phyloP scores from a whole-genome alignment of 2,113 vertebrate genomes.

The Colinus virginianus region DNA sequence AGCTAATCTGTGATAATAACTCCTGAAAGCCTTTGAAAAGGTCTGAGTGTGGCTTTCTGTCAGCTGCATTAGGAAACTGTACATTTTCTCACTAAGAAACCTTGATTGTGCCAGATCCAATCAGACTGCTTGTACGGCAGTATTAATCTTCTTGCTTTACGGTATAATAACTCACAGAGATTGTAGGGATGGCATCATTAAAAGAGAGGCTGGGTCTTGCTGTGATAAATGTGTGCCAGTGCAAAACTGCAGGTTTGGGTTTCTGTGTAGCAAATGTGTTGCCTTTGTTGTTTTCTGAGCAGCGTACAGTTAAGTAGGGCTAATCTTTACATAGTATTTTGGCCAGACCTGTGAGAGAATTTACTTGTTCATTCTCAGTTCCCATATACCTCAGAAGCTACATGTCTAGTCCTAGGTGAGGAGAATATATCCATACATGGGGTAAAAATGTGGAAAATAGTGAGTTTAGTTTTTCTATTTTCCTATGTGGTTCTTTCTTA shows the following conservation, averaged over 20 bases:
- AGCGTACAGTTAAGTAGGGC: not conserved
- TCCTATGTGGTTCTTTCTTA: not conserved
- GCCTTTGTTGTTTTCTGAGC: fast-evolving
- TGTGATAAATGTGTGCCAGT: not conserved
- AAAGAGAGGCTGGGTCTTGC: not conserved
- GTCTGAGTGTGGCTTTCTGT: slow-evolving; percentile 78
- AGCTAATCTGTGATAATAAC: slow-evolving; percentile 77
- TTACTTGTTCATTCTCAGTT: not conserved
- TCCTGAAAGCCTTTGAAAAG: slow-evolving; percentile 82
- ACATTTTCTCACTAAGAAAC: slow-evolving; percentile 78
- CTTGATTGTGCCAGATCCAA: slow-evolving; percentile 79
- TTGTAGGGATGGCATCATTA: not conserved
- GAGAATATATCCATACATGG: not conserved
- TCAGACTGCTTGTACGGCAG: slow-evolving; percentile 69
- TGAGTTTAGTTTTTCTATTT: not conserved
- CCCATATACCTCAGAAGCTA: not conserved
- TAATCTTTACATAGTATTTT: not conserved
- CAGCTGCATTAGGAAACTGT: slow-evolving; percentile 73
- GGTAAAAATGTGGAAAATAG: not conserved
- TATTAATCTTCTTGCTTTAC: slow-evolving; percentile 51
- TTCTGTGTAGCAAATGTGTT: fast-evolving
- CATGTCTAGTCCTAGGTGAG: fast-evolving
- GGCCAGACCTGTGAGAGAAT: not conserved
- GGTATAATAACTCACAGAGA: slow-evolving; percentile 38
- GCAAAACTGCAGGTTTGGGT: not conserved